Percentiles rank a stretch among this genome's conserved stretches.
Conservation (phyloP, 2,888 invertebrate genomes). For the Rhynchonema sp. region DNA sequence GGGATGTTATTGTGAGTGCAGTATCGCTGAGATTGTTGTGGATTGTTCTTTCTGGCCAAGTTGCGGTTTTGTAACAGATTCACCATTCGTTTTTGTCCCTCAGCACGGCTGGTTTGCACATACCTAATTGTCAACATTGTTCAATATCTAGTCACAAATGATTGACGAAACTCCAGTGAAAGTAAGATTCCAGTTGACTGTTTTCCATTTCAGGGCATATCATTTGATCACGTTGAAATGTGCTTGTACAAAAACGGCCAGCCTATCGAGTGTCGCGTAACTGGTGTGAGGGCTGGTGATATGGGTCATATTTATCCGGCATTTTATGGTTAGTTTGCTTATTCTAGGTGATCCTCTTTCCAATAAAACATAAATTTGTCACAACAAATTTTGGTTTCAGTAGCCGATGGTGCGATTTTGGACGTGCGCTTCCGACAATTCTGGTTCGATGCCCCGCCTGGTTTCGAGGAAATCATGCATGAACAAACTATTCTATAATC, state of each 20-base stretch:
- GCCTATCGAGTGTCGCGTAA: conserved; percentile 58
- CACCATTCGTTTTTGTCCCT: too few species aligned
- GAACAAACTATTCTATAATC: conserved; percentile 89
- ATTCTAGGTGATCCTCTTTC: neutral
- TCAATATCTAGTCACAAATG: too few species aligned
- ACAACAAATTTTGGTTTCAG: conserved; percentile 39
- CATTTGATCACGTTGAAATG: conserved; percentile 84
- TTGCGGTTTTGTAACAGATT: too few species aligned
- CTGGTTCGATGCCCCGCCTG: conserved; percentile 49
- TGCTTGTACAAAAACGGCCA: conserved; percentile 84
- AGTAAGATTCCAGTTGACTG: too few species aligned
- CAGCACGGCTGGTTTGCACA: too few species aligned
- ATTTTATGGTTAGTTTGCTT: neutral
- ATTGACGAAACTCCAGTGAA: too few species aligned
- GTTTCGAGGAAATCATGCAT: conserved; percentile 83
- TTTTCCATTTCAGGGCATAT: conserved; percentile 47
- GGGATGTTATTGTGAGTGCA: conserved; percentile 56
- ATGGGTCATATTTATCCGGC: neutral
- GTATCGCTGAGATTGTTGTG: too few species aligned
- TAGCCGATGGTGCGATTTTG: conserved; percentile 89
- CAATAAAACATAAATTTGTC: too few species aligned
- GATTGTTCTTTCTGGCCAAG: too few species aligned
- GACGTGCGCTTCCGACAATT: conserved; percentile 82
- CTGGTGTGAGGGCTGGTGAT: conserved; percentile 33
- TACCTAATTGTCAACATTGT: too few species aligned